Evolutionary conservation across 1,140 invertebrate species (phyloP), one percentile per base, ranked within the genome.

Genomic region (Zaprionus ghesquierei): DNA sequence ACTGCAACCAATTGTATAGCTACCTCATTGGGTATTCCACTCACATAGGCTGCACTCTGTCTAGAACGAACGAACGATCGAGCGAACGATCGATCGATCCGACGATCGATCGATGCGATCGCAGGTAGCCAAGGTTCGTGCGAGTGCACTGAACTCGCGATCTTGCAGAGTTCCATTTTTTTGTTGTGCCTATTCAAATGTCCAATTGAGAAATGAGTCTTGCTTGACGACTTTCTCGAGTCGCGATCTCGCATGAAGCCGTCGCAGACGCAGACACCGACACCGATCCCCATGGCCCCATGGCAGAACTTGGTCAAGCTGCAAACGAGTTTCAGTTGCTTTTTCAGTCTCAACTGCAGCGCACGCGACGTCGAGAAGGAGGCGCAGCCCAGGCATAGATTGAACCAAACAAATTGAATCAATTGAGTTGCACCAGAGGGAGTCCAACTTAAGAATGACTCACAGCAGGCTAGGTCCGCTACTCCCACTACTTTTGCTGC

Each of bases 301-400:
- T 12, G 33, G 53, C 51, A 76, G 73, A 81, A 81, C 81, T 85
- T 85, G 77, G 81, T 80, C 64, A 75, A 78, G 61, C 69, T 74
- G 80, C 66, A 89, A 89, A 89, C 86, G 54, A 71, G 85, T 77
- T 89, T 89, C 68, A 89, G 86, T 89, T 61, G 62, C 61, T 66
- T 77, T 85, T 81, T 59, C 38, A 51, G 65, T 56, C 68, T 74
- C 81, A 70, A 35, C 61, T 68, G 69, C 69, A 38, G 55, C 59
- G 60, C 66, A 65, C 75, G 79, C 13, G 29, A 73, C 46, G 31
- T n/a, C 6, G 18, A n/a, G n/a, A 15, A 41, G 38, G 15, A 41
- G 38, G 38, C 38, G 53, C 13, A 41, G 35, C 23, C 50, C 20
- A 22, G 1, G 27, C 2, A 27, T 4, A 33, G 10, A 51, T 51